phyloP scores from a whole-genome alignment of 2,888 invertebrate genomes.

The Lingula anatina region DNA sequence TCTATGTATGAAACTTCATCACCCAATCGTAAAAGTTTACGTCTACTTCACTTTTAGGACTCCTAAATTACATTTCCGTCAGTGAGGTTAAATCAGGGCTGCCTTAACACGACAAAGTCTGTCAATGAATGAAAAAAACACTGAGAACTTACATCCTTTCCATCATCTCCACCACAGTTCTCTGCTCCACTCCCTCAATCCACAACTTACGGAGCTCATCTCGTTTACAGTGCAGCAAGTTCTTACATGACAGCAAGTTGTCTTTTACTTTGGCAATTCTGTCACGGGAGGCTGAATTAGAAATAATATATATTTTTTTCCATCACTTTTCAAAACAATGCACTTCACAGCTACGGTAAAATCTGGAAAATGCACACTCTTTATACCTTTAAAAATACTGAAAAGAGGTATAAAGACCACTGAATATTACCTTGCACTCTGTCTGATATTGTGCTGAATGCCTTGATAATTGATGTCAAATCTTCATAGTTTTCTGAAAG shows the following conservation, averaged over 20 bases:
- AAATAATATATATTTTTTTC: no score
- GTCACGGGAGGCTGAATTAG: slow-evolving; percentile 61
- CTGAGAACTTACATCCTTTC: slow-evolving; percentile 86
- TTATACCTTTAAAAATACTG: background rate
- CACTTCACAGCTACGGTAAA: no score
- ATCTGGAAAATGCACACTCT: background rate
- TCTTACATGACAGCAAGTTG: slow-evolving; percentile 77
- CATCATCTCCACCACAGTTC: slow-evolving; percentile 79
- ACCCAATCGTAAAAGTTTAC: background rate
- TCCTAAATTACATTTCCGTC: no score
- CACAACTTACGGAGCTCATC: slow-evolving; percentile 91
- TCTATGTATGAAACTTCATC: no score
- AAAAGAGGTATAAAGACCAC: no score
- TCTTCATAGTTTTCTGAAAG: slow-evolving; percentile 72
- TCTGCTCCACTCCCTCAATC: slow-evolving; percentile 94
- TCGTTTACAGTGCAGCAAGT: slow-evolving; percentile 78
- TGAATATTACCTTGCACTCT: slow-evolving; percentile 65
- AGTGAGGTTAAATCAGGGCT: no score
- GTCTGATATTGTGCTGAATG: slow-evolving; percentile 72
- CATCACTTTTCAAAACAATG: no score
- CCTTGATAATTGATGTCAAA: slow-evolving; percentile 74
- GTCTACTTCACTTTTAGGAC: background rate
- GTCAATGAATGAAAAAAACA: no score
- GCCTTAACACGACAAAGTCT: no score
- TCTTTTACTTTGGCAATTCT: slow-evolving; percentile 74